phyloP scores from a whole-genome alignment of 2,113 vertebrate genomes.

The Acanthochromis polyacanthus region DNA sequence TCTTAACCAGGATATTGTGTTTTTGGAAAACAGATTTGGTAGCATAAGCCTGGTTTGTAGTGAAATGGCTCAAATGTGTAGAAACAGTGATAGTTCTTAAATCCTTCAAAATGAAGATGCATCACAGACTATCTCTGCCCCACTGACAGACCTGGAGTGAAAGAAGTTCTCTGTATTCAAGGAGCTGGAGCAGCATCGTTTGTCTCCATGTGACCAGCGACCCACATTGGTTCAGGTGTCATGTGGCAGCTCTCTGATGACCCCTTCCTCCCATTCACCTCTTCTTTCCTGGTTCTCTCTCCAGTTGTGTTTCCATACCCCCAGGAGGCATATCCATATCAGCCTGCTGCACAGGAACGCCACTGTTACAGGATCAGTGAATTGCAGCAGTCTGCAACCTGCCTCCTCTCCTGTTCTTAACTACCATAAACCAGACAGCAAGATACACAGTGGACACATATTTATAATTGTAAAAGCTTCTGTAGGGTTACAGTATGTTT shows the following conservation, averaged over 20 bases:
- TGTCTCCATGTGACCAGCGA: conserved; percentile 41
- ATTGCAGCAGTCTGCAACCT: not conserved
- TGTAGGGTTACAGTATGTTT: not conserved
- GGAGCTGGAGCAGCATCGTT: conserved; percentile 9
- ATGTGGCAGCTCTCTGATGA: conserved; percentile 35
- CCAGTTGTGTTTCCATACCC: conserved; percentile 32
- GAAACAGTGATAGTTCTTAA: too few species aligned
- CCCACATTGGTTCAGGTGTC: conserved; percentile 72
- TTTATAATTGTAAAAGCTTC: not conserved
- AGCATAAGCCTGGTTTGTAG: too few species aligned
- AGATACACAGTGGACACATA: not conserved
- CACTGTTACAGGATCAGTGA: conserved; percentile 46
- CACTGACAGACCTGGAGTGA: not conserved
- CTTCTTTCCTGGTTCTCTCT: not conserved
- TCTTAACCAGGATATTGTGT: too few species aligned
- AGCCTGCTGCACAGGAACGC: conserved; percentile 66
- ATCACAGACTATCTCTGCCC: not conserved
- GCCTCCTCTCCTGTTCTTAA: not conserved
- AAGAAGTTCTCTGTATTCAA: conserved; percentile 7
- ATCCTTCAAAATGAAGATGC: not conserved
- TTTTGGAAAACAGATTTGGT: too few species aligned
- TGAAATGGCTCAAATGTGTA: too few species aligned
- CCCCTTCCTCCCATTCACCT: conserved; percentile 38
- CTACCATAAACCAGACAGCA: not conserved
- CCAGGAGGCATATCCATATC: conserved; percentile 77